Percentiles rank a stretch among this genome's conserved stretches.
Evolutionary conservation across 2,797 vertebrate genomes (phyloP).

Genomic region (Neosalanx taihuensis): DNA sequence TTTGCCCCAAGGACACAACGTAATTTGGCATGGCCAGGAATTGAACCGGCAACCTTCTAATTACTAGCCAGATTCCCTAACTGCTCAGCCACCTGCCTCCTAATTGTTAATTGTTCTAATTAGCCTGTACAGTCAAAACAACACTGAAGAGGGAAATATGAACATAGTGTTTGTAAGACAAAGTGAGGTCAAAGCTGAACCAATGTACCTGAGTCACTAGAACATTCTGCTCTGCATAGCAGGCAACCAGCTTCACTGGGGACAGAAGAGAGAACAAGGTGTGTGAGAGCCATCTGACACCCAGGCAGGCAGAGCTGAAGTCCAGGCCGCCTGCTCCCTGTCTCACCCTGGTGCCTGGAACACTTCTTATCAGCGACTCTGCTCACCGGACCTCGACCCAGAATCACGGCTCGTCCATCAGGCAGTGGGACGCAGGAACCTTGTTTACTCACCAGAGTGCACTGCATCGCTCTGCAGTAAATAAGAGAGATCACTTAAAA

Average conservation of each 20-base stretch:
- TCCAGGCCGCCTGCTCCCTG: no score
- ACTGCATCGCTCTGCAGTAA: conserved; percentile 57
- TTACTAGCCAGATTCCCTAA: no score
- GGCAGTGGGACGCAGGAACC: conserved; percentile 58
- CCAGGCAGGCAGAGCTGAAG: background rate
- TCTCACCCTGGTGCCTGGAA: conserved; percentile 75
- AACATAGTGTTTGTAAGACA: background rate
- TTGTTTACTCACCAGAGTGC: conserved; percentile 48
- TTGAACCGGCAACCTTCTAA: no score
- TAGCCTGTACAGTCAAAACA: background rate
- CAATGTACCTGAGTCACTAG: conserved; percentile 75
- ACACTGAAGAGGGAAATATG: background rate
- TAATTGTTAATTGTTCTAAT: background rate
- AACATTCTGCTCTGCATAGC: conserved; percentile 64
- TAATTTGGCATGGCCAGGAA: no score
- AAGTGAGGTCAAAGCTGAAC: background rate
- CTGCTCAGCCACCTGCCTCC: no score
- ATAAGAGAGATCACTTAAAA: no score
- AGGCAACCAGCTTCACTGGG: conserved; percentile 77
- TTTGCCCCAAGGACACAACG: no score
- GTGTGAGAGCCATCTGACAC: background rate
- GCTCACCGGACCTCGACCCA: conserved; percentile 72
- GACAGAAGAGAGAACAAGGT: conserved; percentile 28
- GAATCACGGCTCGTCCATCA: conserved; percentile 67
- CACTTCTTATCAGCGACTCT: conserved; percentile 74